Conservation (phyloP, 2,888 invertebrate species). For the Busseola fusca region DNA sequence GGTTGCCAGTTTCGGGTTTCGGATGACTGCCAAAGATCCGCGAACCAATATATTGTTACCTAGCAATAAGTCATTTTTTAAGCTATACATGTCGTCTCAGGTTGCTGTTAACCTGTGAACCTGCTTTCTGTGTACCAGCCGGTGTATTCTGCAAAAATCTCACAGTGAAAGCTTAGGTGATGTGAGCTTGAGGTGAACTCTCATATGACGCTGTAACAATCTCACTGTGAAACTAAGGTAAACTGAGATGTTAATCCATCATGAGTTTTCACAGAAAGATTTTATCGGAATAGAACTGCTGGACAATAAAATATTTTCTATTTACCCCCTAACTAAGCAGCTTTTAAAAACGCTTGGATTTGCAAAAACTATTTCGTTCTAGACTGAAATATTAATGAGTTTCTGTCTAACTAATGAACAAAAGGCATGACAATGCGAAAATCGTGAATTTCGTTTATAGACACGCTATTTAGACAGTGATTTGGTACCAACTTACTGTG, state of each 20-base stretch:
- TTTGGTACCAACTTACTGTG: background rate
- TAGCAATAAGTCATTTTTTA: background rate
- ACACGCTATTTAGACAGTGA: background rate
- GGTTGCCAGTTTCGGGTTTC: too few species aligned
- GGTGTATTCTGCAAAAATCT: too few species aligned
- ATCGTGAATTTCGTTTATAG: background rate
- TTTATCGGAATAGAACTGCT: background rate
- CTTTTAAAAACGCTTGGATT: constrained; percentile 14
- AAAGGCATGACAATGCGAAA: constrained; percentile 28
- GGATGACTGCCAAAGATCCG: too few species aligned
- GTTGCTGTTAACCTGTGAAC: background rate
- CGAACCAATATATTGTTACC: too few species aligned
- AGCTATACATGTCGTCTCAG: too few species aligned
- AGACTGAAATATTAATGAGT: constrained; percentile 28
- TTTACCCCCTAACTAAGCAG: background rate
- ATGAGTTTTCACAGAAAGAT: too few species aligned
- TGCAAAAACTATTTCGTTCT: constrained; percentile 32
- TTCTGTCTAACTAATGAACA: constrained; percentile 20
- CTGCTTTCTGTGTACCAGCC: background rate
- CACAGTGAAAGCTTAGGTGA: too few species aligned
- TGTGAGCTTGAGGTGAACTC: too few species aligned
- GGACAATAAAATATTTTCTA: background rate
- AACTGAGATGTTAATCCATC: too few species aligned
- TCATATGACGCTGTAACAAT: too few species aligned
- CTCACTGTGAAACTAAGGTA: too few species aligned